These are phyloP conservation scores for Hippocampus zosterae DNA, from an alignment of 2,113 vertebrate species.

Conservation along the genomic window DNA sequence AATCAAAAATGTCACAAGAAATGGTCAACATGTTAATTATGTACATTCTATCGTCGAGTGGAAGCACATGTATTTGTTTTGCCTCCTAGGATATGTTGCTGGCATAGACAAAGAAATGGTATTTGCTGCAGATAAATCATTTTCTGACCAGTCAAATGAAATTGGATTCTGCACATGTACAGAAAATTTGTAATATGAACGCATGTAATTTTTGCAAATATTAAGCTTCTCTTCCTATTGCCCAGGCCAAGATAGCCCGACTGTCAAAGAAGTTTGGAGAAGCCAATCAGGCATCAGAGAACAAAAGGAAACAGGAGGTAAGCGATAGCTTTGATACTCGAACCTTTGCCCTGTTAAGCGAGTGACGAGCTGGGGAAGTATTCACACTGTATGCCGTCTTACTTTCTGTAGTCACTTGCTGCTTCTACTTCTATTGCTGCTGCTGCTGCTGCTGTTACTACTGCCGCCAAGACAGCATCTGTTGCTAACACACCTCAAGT, in stretches of 20 bases:
- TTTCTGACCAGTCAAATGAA: too few relatives aligned
- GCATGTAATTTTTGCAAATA: background rate
- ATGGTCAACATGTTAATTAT: too few relatives aligned
- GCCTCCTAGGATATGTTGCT: too few relatives aligned
- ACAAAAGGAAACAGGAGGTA: slow-evolving; percentile 90
- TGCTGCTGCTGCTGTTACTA: slow-evolving; percentile 15
- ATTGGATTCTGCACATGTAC: too few relatives aligned
- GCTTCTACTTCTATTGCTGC: slow-evolving; percentile 19
- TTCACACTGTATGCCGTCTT: slow-evolving; percentile 8
- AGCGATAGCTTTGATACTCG: slow-evolving; percentile 11
- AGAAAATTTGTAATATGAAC: background rate
- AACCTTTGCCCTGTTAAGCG: background rate
- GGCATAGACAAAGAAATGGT: too few relatives aligned
- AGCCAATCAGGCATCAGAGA: slow-evolving; percentile 82
- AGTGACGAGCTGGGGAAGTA: background rate
- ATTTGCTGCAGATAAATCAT: too few relatives aligned
- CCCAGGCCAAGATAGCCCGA: slow-evolving; percentile 87
- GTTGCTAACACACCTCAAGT: slow-evolving; percentile 39
- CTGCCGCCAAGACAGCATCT: slow-evolving; percentile 46
- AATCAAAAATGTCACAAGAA: too few relatives aligned
- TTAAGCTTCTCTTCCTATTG: slow-evolving; percentile 6
- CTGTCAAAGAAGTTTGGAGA: slow-evolving; percentile 93
- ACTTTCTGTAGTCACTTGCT: slow-evolving; percentile 37
- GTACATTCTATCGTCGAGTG: too few relatives aligned
- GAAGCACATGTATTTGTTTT: too few relatives aligned